phyloP scores from a whole-genome alignment of 2,888 invertebrate species.

The Fabriciana adippe region DNA sequence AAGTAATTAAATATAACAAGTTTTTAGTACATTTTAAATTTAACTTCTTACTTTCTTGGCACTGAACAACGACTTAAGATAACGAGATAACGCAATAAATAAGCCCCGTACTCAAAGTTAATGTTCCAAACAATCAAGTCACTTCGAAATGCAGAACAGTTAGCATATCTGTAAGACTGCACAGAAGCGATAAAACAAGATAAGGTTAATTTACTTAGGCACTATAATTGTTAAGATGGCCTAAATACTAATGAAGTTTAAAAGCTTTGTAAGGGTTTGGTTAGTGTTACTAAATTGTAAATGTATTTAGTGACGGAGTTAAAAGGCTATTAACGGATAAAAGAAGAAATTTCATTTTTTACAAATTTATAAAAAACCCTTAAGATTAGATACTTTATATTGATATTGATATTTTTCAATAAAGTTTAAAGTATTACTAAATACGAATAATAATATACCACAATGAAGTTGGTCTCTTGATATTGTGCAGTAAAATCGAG shows the following conservation, averaged over 20 bases:
- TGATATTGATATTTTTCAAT: too few relatives aligned
- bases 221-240: constrained; percentile 42
- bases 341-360: not conserved
- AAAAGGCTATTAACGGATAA: not conserved
- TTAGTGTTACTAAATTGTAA: not conserved
- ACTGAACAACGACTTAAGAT: constrained; percentile 1
- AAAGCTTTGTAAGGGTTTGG: constrained; percentile 15
- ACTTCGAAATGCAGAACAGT: constrained; percentile 30
- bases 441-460: too few relatives aligned
- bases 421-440: too few relatives aligned
- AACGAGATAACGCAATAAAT: constrained; percentile 20
- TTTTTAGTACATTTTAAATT: too few relatives aligned
- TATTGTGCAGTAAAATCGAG: too few relatives aligned
- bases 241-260: constrained; percentile 40
- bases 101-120: constrained; percentile 19
- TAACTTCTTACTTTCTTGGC: too few relatives aligned
- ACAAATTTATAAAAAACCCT: not conserved
- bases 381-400: too few relatives aligned
- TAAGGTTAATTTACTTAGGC: constrained; percentile 44
- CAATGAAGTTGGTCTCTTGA: too few relatives aligned
- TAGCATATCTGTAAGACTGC: constrained; percentile 33
- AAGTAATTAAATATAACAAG: too few relatives aligned
- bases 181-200: constrained; percentile 40
- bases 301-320: not conserved
- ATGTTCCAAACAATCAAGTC: constrained; percentile 30